Percentiles rank a stretch among this genome's conserved stretches.
phyloP scores from a whole-genome alignment of 2,888 invertebrate genomes.

The Rhingia campestris region DNA sequence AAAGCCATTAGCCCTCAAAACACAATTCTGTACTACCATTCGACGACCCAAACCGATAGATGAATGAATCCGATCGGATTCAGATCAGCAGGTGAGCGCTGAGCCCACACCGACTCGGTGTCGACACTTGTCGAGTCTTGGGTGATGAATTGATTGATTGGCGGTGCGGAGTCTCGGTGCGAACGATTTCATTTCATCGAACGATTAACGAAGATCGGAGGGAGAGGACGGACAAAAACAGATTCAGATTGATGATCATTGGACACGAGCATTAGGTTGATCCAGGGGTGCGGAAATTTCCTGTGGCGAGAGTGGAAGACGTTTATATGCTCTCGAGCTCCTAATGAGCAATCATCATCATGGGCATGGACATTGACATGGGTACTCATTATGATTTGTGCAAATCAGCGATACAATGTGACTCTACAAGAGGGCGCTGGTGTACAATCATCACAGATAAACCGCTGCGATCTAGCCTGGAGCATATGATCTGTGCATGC shows the following conservation, averaged over 20 bases:
- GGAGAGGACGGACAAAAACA: constrained; percentile 3
- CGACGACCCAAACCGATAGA: neutral
- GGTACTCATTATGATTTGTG: constrained; percentile 30
- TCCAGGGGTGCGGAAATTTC: neutral
- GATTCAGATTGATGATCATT: constrained; percentile 50
- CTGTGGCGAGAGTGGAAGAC: neutral
- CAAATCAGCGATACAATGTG: constrained; percentile 3
- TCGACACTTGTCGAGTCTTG: constrained; percentile 46
- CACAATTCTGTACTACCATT: constrained; percentile 15
- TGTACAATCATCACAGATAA: neutral
- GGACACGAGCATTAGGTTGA: constrained; percentile 7
- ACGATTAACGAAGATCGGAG: constrained; percentile 5
- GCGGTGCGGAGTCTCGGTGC: constrained; percentile 1
- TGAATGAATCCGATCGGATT: constrained; percentile 57
- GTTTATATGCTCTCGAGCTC: neutral
- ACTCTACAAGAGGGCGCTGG: neutral
- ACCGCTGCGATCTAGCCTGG: neutral
- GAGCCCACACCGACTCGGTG: constrained; percentile 1
- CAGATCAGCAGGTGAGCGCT: constrained; percentile 47
- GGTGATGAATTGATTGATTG: constrained; percentile 66
- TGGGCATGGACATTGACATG: constrained; percentile 7
- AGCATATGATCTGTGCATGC: constrained; percentile 1
- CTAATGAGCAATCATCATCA: constrained; percentile 34
- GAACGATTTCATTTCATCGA: constrained; percentile 31
- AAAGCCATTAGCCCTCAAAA: constrained; percentile 58